phyloP scores from a whole-genome alignment of 1,140 invertebrate genomes.

The Gryllus bimaculatus region DNA sequence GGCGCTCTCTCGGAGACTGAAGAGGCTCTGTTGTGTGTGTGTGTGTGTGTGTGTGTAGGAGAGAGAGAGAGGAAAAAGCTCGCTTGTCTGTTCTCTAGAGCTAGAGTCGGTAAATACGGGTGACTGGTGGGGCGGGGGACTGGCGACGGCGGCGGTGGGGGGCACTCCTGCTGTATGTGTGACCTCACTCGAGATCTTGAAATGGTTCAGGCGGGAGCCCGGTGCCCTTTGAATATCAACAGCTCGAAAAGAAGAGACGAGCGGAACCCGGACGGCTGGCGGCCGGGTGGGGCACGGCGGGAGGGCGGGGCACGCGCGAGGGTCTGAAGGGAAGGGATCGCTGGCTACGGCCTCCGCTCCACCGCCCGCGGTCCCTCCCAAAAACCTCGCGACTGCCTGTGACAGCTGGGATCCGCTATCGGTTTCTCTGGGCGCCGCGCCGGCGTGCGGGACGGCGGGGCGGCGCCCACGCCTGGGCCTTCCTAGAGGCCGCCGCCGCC shows the following conservation, averaged over 20 bases:
- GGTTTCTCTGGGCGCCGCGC: background rate
- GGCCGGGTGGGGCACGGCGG: too few relatives aligned
- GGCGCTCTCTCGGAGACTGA: too few relatives aligned
- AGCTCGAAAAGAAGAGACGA: background rate
- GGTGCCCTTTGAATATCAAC: background rate
- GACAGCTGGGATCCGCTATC: background rate
- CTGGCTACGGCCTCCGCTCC: too few relatives aligned
- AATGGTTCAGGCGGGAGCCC: background rate
- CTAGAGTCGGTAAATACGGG: background rate
- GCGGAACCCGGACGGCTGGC: too few relatives aligned
- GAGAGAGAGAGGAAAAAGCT: too few relatives aligned
- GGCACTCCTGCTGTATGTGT: background rate
- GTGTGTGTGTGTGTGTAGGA: too few relatives aligned
- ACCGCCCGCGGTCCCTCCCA: background rate
- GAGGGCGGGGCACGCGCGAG: too few relatives aligned
- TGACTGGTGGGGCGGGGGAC: background rate
- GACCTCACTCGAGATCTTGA: slow-evolving; percentile 2
- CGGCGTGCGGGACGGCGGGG: too few relatives aligned
- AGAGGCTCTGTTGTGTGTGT: too few relatives aligned
- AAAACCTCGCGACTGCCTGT: background rate
- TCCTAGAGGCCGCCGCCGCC: too few relatives aligned
- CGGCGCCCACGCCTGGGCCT: too few relatives aligned
- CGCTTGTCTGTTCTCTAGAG: background rate
- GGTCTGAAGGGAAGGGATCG: background rate
- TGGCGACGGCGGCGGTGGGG: background rate